These are phyloP conservation scores for Penaeus monodon DNA, from an alignment of 2,888 invertebrate genomes.

Conservation along the genomic window DNA sequence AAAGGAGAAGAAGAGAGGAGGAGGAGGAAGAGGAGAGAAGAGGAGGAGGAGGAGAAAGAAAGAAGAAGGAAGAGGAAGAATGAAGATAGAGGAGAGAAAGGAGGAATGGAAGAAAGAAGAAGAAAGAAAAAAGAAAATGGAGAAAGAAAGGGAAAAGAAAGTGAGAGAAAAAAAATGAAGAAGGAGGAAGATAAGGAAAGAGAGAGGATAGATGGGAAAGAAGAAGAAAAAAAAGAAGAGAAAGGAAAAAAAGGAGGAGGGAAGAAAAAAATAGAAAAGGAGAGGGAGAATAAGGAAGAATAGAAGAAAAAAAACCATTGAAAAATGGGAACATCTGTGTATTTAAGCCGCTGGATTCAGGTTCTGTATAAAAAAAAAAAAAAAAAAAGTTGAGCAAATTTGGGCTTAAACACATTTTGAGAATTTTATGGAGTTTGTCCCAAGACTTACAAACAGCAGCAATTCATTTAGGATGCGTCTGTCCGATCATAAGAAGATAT, in stretches of 20 bases:
- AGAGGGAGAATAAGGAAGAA: background rate
- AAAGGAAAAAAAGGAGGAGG: background rate
- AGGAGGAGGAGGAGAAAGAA: background rate
- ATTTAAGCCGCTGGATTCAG: too few relatives aligned
- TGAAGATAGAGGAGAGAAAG: too few relatives aligned
- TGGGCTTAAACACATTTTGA: too few relatives aligned
- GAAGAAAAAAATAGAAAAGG: background rate
- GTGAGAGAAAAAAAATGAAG: background rate
- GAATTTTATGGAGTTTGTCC: too few relatives aligned
- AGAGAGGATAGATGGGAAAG: background rate
- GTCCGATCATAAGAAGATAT: too few relatives aligned
- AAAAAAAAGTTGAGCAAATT: too few relatives aligned
- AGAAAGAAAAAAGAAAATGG: too few relatives aligned
- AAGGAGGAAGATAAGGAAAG: background rate
- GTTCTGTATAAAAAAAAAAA: too few relatives aligned
- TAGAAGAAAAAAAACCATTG: background rate
- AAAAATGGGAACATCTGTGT: too few relatives aligned
- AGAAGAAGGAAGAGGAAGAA: background rate
- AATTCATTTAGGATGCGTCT: too few relatives aligned
- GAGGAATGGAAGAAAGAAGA: too few relatives aligned
- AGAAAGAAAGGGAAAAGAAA: background rate
- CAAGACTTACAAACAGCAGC: too few relatives aligned
- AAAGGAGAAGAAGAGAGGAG: background rate
- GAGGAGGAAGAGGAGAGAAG: background rate
- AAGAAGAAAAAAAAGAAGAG: background rate